phyloP scores from a whole-genome alignment of 2,113 vertebrate species.

The Hippocampus mohnikei region DNA sequence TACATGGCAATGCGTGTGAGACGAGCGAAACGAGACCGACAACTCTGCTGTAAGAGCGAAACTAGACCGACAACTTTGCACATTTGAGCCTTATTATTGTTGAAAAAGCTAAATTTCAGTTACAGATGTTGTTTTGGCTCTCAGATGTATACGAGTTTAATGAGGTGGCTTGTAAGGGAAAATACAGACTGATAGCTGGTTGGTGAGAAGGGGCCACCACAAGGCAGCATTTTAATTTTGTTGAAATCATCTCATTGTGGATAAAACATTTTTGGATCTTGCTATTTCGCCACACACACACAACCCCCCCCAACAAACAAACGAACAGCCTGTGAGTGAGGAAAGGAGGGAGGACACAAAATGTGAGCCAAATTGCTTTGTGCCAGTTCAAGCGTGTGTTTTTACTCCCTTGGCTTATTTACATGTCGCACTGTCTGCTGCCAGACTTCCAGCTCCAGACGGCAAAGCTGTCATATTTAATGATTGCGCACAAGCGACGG shows the following conservation, averaged over 20 bases:
- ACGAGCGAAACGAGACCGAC: no score
- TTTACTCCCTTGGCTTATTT: constrained; percentile 35
- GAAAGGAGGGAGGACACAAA: constrained; percentile 20
- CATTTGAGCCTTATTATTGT: background rate
- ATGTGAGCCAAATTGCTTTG: constrained; percentile 31
- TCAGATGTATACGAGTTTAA: background rate
- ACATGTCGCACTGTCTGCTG: constrained; percentile 33
- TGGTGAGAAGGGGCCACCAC: background rate
- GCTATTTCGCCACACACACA: background rate
- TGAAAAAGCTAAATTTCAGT: background rate
- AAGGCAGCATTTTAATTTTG: background rate
- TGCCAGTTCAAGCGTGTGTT: constrained; percentile 53
- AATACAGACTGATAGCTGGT: background rate
- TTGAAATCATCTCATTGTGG: background rate
- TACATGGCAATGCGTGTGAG: no score
- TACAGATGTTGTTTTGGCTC: background rate
- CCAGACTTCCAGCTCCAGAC: constrained; percentile 41
- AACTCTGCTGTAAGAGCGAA: no score
- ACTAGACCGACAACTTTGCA: no score
- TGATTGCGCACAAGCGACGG: background rate
- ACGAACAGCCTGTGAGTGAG: constrained; percentile 8
- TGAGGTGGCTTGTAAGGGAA: background rate
- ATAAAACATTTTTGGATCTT: background rate
- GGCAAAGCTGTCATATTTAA: background rate
- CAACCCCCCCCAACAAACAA: background rate